A percentile compares a stretch with the other conserved stretches of the same genome.
Evolutionary conservation across 1,140 invertebrate species (phyloP).

Genomic region (Aplysia californica): DNA sequence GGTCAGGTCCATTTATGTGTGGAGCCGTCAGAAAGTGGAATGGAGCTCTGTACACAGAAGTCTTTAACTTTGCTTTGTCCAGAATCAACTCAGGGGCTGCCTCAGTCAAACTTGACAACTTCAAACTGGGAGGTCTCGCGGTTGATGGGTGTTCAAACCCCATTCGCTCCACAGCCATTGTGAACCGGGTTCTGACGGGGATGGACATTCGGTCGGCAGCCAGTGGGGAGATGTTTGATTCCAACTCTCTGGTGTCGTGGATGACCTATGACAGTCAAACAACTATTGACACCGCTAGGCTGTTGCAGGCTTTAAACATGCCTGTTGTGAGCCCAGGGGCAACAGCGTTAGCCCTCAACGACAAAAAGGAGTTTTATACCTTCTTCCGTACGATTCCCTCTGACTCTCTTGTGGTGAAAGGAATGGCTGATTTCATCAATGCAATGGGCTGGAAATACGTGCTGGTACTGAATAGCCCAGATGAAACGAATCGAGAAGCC

Average conservation of each 20-base stretch:
- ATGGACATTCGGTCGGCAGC: neutral
- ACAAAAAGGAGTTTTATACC: constrained; percentile 78
- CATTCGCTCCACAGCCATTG: constrained; percentile 42
- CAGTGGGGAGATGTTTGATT: constrained; percentile 11
- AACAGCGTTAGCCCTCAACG: constrained; percentile 79
- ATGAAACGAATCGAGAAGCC: constrained; percentile 41
- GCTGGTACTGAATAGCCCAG: constrained; percentile 55
- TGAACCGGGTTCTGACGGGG: constrained; percentile 40
- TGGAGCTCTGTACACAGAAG: constrained; percentile 60
- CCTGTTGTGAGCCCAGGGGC: constrained; percentile 55
- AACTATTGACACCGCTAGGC: constrained; percentile 46
- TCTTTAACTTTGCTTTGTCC: constrained; percentile 57
- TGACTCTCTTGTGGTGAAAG: constrained; percentile 81
- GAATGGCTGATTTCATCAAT: constrained; percentile 70
- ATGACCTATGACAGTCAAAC: constrained; percentile 55
- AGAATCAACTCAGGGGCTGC: constrained; percentile 49
- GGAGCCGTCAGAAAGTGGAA: constrained; percentile 41
- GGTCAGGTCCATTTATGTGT: constrained; percentile 48
- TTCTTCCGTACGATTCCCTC: constrained; percentile 85
- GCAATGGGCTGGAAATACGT: constrained; percentile 52
- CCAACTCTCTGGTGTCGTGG: constrained; percentile 45
- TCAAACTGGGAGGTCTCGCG: constrained; percentile 72
- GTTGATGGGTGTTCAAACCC: constrained; percentile 59
- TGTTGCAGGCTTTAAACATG: constrained; percentile 42
- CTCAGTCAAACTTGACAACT: constrained; percentile 69